Evolutionary conservation across 2,113 vertebrate genomes (phyloP).

Genomic region (Rhea americana): DNA sequence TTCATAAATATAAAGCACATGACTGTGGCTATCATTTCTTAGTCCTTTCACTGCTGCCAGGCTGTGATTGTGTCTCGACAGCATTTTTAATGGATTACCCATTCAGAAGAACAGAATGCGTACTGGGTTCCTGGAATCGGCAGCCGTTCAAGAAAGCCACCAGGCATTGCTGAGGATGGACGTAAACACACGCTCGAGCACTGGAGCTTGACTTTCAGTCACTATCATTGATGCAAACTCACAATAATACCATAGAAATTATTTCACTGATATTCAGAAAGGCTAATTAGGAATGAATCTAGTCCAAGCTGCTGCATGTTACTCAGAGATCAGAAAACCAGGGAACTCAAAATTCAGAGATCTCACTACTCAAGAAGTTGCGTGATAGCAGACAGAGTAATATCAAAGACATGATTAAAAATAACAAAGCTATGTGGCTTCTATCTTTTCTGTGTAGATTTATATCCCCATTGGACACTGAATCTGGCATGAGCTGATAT

Average conservation of each 20-base stretch:
- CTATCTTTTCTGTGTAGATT: neutral
- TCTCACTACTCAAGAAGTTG: neutral
- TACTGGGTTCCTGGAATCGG: neutral
- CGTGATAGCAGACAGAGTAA: neutral
- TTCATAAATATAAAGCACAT: neutral
- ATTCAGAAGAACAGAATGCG: accelerated
- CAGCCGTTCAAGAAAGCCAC: neutral
- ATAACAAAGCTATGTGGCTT: neutral
- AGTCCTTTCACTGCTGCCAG: neutral
- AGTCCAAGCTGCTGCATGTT: neutral
- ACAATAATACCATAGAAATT: neutral
- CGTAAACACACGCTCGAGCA: accelerated
- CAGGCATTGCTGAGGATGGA: neutral
- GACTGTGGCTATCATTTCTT: neutral
- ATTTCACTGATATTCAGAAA: neutral
- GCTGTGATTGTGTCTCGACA: neutral
- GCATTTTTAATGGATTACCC: neutral
- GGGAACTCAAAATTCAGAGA: neutral
- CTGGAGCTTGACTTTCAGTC: neutral
- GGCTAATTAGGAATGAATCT: neutral
- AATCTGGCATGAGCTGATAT: neutral
- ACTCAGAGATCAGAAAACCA: neutral
- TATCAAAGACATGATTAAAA: neutral
- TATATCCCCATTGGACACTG: neutral
- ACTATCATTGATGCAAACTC: neutral